Base-by-base conservation (phyloP, 2,113 vertebrate genomes). In the Solenodon paradoxus region DNA sequence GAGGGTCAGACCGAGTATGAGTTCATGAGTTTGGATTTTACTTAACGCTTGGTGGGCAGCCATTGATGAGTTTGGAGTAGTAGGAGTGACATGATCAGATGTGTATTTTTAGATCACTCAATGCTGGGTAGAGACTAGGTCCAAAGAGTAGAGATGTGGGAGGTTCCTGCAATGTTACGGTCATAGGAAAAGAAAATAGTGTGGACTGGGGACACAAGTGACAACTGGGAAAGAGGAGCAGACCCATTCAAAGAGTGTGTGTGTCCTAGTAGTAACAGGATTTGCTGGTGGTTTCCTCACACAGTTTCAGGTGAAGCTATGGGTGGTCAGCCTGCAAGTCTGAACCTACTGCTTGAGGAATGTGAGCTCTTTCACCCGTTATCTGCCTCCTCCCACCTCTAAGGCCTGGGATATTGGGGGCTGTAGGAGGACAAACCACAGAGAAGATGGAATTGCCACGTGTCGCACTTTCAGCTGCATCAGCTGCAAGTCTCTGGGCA, bases 281-380 rank as follows among this genome's bases (percentile, higher is more conserved):
- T 47, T 89, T 86, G 63, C 79, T 68, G 28, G 16, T 30, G 53
- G 47, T 28, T 40, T 83, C 75, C 64, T 88, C 38, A 49, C 84
- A n/a, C 42, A 71, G 28, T 61, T 71, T 47, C 32, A 17, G 47
- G 40, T 47, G 47, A 84, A 64, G 30, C 16, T 63, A 13, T 1
- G 35, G 35, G 22, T 45, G 51, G 24, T 75, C 55, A 35, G 4
- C 47, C 30, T 72, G 19, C 38, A 81, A 53, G 40, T 66, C 32
- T 32, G 69, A 80, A 45, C 35, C 42, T 10, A 13, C 66, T 10
- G 13, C 57, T 16, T 7, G 24, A 30, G 40, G 47, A 85, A 38
- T 10, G 53, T 9, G 19, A 35, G 78, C n/a, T 10, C 51, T 30
- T 75, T 61, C 16, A 7, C n/a, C 51, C 24, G 20, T 30, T 12